Base-by-base conservation (phyloP, 2,797 vertebrate genomes). In the Halcyon badia region DNA sequence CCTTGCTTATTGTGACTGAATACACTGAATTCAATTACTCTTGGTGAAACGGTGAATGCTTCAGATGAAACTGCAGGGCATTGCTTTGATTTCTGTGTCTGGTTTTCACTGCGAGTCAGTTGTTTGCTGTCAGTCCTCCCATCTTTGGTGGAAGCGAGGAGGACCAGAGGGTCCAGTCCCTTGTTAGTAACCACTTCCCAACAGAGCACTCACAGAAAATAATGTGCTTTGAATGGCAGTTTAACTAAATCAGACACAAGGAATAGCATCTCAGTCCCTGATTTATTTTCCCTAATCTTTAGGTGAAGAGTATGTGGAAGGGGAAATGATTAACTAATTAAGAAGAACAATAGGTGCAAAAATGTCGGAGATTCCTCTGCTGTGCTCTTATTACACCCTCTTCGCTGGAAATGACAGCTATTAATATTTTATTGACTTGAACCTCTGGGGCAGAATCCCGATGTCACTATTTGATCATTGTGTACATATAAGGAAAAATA, bases 381-480 rank as follows among this genome's bases (percentile, higher is more conserved):
- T 3, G 4, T 83, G 81, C 54, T 95, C 48, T 81, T 84, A 65
- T 85, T 79, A n/a, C n/a, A 79, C 12, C n/a, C n/a, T 81, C 54
- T n/a, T 95, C 0, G 0, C 56, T 93, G 64, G 28, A 96, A 97
- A 95, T 86, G 90, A 83, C 86, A 96, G 69, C 64, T 83, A 88
- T 95, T 95, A 95, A 95, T 96, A 94, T 95, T 97, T 96, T 92
- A 95, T 90, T 87, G 83, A 92, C 81, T 94, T 69, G 71, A 94
- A 77, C 78, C 94, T 96, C 95, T 94, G 62, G 87, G 78, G 81
- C 70, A 92, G 90, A 70, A 89, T 95, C 88, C 90, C 95, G 95
- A 95, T 97, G 96, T 89, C 80, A 71, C 83, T 61, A 87, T 70
- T 96, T 89, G 87, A 95, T 95, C 71, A 69, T 11, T 93, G 73